Evolutionary conservation across 2,797 vertebrate species (phyloP).

Genomic region (Rhyacichthys aspro): DNA sequence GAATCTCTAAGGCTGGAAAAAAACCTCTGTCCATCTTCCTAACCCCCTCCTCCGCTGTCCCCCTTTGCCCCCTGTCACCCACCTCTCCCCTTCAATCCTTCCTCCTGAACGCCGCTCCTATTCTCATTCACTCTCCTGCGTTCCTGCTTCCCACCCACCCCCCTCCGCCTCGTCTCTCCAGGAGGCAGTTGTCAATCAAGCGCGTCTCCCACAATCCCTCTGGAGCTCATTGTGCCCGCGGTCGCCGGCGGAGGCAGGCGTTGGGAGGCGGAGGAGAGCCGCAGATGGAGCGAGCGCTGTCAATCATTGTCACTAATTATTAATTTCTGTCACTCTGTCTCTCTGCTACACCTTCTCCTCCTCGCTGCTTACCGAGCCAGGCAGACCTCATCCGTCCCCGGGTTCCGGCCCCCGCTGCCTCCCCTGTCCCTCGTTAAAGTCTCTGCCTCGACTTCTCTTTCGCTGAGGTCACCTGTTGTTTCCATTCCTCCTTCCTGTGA

Average conservation of each 20-base stretch:
- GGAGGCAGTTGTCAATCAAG: conserved; percentile 99
- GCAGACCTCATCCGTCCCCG: conserved; percentile 52
- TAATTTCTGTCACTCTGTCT: conserved; percentile 96
- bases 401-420: conserved; percentile 52
- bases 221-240: conserved; percentile 96
- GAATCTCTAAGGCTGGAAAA: conserved; percentile 37
- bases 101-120: conserved; percentile 44
- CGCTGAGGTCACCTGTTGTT: conserved; percentile 56
- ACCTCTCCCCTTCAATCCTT: conserved; percentile 59
- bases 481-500: conserved; percentile 43
- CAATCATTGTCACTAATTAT: conserved; percentile 99
- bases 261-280: conserved; percentile 90
- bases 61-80: conserved; percentile 59
- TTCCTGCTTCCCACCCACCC: conserved; percentile 55
- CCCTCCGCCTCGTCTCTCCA: conserved; percentile 86
- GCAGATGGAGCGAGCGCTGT: conserved; percentile 95
- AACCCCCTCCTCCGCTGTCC: conserved; percentile 31
- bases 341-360: conserved; percentile 32
- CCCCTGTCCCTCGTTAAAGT: conserved; percentile 69
- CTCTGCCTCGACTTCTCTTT: conserved; percentile 54
- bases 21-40: conserved; percentile 59
- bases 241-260: conserved; percentile 90
- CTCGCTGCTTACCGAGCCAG: conserved; percentile 42
- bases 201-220: conserved; percentile 87
- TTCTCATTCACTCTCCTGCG: conserved; percentile 51